These are phyloP conservation scores for Pedionomus torquatus DNA, from an alignment of 2,113 vertebrate species.

Conservation along the genomic window DNA sequence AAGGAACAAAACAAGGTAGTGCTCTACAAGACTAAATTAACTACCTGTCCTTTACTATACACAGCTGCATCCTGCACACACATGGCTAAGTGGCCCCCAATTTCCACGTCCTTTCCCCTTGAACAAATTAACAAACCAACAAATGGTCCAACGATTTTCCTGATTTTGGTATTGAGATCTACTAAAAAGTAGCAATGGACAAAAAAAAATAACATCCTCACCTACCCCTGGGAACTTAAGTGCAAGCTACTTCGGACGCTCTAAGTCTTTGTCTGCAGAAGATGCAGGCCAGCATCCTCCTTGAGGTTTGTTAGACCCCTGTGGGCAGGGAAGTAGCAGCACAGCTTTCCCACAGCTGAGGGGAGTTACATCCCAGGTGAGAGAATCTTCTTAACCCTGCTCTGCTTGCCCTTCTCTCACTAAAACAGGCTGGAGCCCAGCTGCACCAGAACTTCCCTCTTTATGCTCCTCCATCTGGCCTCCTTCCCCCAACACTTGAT, in stretches of 20 bases:
- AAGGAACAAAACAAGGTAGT: neutral
- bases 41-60: neutral
- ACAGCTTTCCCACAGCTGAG: neutral
- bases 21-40: neutral
- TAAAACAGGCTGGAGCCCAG: neutral
- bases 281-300: neutral
- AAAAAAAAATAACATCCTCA: no score
- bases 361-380: neutral
- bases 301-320: neutral
- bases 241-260: neutral
- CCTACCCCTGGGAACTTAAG: neutral
- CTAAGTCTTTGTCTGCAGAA: neutral
- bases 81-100: no score
- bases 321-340: neutral
- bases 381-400: neutral
- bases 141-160: neutral
- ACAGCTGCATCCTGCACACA: neutral
- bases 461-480: neutral
- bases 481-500: fast-evolving
- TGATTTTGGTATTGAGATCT: neutral
- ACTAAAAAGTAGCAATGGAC: neutral
- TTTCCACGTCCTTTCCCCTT: neutral
- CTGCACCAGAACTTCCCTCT: neutral
- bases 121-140: neutral
- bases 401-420: neutral